Evolutionary conservation across 64 coral and sea anemone genomes (phyloP), one percentile per base, ranked within the genome.

Genomic region (Actinia equina): DNA sequence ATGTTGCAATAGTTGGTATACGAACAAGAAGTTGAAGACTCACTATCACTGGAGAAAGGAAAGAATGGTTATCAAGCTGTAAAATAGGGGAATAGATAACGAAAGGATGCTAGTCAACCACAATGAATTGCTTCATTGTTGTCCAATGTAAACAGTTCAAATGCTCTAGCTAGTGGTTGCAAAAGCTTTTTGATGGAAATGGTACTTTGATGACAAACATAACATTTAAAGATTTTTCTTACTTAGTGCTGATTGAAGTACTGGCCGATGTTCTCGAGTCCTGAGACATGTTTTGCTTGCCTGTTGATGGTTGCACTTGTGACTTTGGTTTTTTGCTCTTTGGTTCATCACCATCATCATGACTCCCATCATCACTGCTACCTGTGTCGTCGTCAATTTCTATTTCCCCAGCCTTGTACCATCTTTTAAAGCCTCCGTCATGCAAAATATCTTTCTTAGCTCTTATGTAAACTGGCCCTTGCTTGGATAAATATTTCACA

Each of bases 381-480:
- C 20, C 77, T 80, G 44, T 46, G 42, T 51, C n/a, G 46, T 54
- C 85, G 76, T 87, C 45, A 45, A 43, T 52, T 52, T 49, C 61
- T 10, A 23, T 49, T 69, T 87, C 43, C 42, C 51, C 61, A 87
- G 43, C 62, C 27, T 85, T 59, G 63, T 70, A 76, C 43, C 42
- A 87, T n/a, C 41, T 23, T 19, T 77, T 87, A 12, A 87, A 74
- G 26, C 45, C 65, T 70, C 12, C 23, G 7, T 87, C 85, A 77
- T 87, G 26, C 30, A 42, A 23, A 64, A 64, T 64, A 5, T 87
- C 85, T 45, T 59, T 49, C 3, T 65, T 87, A 4, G 64, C 85
- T 89, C 88, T 89, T 30, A 71, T 27, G 71, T 91, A 91, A n/a
- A 85, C 25, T 18, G 82, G 83, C 71, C 89, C 64, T 91, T 86